A percentile compares a stretch with the other conserved stretches of the same genome.
Evolutionary conservation across 2,888 invertebrate genomes (phyloP).

Genomic region (Nyleta sp.): DNA sequence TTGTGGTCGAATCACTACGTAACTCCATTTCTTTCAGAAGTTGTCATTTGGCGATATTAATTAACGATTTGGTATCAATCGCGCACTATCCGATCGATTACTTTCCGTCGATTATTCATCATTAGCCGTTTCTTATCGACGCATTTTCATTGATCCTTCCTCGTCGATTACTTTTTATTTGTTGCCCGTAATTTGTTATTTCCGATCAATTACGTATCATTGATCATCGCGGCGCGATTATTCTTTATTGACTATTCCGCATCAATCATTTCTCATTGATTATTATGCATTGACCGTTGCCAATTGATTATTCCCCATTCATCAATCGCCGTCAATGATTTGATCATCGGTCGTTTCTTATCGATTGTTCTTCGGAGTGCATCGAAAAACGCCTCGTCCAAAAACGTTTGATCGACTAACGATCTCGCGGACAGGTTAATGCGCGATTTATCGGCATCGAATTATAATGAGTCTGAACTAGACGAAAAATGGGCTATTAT

Average conservation of each 20-base stretch:
- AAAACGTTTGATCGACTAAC: too few species aligned
- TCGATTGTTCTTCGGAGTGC: too few species aligned
- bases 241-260: background rate
- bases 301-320: conserved; percentile 17
- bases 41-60: too few species aligned
- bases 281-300: background rate
- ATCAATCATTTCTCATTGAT: conserved; percentile 20
- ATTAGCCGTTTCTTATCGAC: too few species aligned
- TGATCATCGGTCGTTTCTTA: background rate
- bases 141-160: too few species aligned
- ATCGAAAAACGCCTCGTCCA: too few species aligned
- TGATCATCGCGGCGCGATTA: background rate
- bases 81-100: too few species aligned
- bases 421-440: conserved; percentile 17
- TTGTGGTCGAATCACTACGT: too few species aligned
- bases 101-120: too few species aligned
- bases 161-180: too few species aligned
- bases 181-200: background rate
- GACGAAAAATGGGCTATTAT: conserved; percentile 47
- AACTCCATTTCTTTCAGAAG: too few species aligned
- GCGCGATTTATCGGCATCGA: conserved; percentile 36
- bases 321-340: background rate
- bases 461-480: conserved; percentile 20
- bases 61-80: too few species aligned
- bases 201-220: background rate